A percentile compares a stretch with the other conserved stretches of the same genome.
Conservation (phyloP, 2,888 invertebrate genomes). For the Strigamia transsilvanica region DNA sequence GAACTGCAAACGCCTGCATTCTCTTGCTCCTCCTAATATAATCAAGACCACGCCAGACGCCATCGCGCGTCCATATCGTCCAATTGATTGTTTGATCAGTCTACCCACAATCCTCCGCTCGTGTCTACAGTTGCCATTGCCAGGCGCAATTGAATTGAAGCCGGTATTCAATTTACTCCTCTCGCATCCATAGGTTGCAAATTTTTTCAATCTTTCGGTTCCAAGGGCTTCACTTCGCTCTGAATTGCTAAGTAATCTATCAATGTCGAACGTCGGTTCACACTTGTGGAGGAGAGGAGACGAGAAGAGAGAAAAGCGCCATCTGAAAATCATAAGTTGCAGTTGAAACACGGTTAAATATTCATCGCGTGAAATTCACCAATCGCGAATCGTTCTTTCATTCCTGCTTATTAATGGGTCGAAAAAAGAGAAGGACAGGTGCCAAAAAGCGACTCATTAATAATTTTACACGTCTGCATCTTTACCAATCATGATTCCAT, state of each 20-base stretch:
- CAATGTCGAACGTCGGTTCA: not conserved
- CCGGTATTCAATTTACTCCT: conserved; percentile 11
- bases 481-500: conserved; percentile 29
- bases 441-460: conserved; percentile 26
- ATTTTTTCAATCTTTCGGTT: not conserved
- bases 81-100: conserved; percentile 30
- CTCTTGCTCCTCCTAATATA: conserved; percentile 10
- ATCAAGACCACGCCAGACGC: conserved; percentile 13
- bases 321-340: conserved; percentile 30
- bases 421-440: conserved; percentile 13
- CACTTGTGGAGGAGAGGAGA: not conserved
- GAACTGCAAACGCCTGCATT: not conserved
- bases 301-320: not conserved
- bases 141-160: conserved; percentile 13
- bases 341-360: conserved; percentile 13
- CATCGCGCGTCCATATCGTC: conserved; percentile 30
- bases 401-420: conserved; percentile 3
- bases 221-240: not conserved
- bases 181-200: not conserved
- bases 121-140: conserved; percentile 1
- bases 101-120: not conserved
- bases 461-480: not conserved
- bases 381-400: not conserved
- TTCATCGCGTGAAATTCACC: not conserved
- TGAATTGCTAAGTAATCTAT: conserved; percentile 21